These are phyloP conservation scores for Semnornis frantzii DNA, from an alignment of 2,113 vertebrate species.

Conservation along the genomic window DNA sequence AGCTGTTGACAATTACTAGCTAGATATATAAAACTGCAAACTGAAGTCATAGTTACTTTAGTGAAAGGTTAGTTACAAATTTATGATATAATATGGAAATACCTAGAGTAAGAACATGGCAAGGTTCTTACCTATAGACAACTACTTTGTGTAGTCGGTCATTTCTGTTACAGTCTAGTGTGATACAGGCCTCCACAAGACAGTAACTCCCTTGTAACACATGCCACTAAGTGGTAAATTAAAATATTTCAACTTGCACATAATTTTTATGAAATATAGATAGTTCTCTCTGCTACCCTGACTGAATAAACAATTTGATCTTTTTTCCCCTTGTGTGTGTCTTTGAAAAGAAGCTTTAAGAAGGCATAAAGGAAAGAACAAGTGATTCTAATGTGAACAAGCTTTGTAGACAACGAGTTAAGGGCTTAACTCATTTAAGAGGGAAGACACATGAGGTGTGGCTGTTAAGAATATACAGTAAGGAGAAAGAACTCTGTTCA, in stretches of 20 bases:
- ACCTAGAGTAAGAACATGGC: neutral
- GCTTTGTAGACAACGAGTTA: neutral
- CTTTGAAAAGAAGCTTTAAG: neutral
- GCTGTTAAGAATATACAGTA: neutral
- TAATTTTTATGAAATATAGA: neutral
- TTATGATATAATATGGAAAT: neutral
- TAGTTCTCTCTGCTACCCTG: neutral
- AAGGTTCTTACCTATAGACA: neutral
- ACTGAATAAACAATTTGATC: neutral
- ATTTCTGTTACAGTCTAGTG: neutral
- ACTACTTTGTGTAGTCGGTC: neutral
- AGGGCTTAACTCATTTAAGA: neutral
- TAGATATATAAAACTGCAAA: neutral
- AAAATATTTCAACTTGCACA: neutral
- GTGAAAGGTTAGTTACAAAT: conserved; percentile 10
- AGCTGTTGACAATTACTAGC: neutral
- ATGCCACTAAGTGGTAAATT: neutral
- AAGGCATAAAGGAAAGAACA: neutral
- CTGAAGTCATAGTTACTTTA: neutral
- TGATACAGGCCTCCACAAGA: neutral
- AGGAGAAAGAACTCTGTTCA: neutral
- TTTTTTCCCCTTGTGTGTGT: neutral
- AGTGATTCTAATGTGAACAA: neutral
- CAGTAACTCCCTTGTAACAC: neutral
- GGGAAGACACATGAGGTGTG: neutral